These are phyloP conservation scores for Agrotis ipsilon DNA, from an alignment of 2,888 invertebrate genomes.

Conservation along the genomic window DNA sequence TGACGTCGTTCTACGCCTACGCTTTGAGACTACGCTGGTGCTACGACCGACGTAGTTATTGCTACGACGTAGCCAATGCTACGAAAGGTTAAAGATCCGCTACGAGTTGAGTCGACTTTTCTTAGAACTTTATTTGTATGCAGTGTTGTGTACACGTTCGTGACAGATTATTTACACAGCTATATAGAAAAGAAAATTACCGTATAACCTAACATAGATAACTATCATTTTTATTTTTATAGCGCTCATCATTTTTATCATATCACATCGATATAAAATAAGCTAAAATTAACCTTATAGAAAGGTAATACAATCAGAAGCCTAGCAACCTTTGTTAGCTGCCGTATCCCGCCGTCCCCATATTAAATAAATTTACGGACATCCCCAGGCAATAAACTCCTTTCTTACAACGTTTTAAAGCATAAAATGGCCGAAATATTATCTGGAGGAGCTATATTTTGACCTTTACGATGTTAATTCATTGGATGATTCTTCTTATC, in stretches of 20 bases:
- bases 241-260: neutral
- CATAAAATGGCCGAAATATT: slow-evolving; percentile 56
- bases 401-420: slow-evolving; percentile 57
- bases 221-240: neutral
- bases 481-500: slow-evolving; percentile 57
- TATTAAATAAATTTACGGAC: slow-evolving; percentile 62
- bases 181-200: neutral
- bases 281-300: slow-evolving; percentile 20
- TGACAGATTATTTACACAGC: neutral
- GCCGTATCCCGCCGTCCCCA: slow-evolving; percentile 35
- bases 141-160: neutral
- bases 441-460: slow-evolving; percentile 50
- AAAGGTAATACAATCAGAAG: slow-evolving; percentile 30
- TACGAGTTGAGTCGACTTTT: neutral
- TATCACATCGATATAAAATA: neutral
- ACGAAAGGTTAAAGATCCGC: slow-evolving; percentile 18
- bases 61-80: slow-evolving; percentile 26
- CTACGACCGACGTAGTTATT: slow-evolving; percentile 35
- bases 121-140: neutral
- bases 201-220: neutral
- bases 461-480: slow-evolving; percentile 58
- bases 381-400: slow-evolving; percentile 64
- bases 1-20: slow-evolving; percentile 18
- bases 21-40: slow-evolving; percentile 23
- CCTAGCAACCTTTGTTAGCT: slow-evolving; percentile 43